Conservation (phyloP, 2,797 vertebrate species). For the Rachycentron canadum region DNA sequence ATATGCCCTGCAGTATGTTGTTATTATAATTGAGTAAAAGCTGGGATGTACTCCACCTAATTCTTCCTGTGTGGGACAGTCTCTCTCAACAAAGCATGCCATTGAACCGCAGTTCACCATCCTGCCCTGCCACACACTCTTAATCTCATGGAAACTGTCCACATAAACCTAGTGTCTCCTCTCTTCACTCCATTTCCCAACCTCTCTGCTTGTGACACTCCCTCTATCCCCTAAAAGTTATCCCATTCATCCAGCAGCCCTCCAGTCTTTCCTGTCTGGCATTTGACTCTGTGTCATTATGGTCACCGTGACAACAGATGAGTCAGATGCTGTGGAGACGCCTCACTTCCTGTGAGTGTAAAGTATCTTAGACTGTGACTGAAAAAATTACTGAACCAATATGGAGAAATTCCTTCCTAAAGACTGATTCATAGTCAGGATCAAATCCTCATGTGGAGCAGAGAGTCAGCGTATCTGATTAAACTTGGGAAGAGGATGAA, state of each 20-base stretch:
- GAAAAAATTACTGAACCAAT: conserved; percentile 53
- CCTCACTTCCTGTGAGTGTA: conserved; percentile 80
- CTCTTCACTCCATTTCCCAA: conserved; percentile 32
- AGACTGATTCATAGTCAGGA: conserved; percentile 66
- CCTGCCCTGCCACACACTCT: conserved; percentile 46
- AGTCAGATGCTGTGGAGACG: conserved; percentile 80
- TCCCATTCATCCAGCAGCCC: conserved; percentile 46
- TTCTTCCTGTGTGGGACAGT: conserved; percentile 40
- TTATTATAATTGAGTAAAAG: conserved; percentile 44
- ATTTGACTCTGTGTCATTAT: conserved; percentile 66
- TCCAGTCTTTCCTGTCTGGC: conserved; percentile 74
- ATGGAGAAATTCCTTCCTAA: conserved; percentile 47
- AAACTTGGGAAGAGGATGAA: conserved; percentile 25
- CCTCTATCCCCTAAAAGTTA: conserved; percentile 41
- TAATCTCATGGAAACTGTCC: conserved; percentile 65
- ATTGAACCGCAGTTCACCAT: conserved; percentile 44
- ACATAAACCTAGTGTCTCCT: conserved; percentile 56
- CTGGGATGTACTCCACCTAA: conserved; percentile 45
- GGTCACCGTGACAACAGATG: conserved; percentile 79
- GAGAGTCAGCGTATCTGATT: conserved; percentile 10
- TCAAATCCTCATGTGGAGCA: conserved; percentile 32
- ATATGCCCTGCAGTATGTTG: conserved; percentile 25
- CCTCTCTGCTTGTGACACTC: conserved; percentile 59
- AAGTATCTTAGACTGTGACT: conserved; percentile 50
- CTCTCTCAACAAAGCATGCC: conserved; percentile 32